Evolutionary conservation across 2,113 vertebrate genomes (phyloP).

Genomic region (Marmota flaviventris): DNA sequence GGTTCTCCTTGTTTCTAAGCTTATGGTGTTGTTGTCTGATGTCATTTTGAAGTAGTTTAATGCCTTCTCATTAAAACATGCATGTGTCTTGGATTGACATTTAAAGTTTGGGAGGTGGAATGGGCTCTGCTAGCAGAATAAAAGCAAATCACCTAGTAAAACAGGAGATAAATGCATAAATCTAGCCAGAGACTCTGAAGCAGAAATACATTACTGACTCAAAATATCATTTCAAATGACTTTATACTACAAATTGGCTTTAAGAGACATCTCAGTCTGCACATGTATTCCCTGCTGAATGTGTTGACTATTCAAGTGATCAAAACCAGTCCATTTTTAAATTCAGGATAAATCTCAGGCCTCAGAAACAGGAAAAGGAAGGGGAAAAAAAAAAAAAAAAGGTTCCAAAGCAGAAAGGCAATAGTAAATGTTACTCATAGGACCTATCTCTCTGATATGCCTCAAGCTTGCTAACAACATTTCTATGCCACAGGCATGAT

Average conservation of each 20-base stretch:
- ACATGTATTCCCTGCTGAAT: constrained; percentile 86
- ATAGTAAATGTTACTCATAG: constrained; percentile 84
- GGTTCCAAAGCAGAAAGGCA: constrained; percentile 83
- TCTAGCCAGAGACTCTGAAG: constrained; percentile 69
- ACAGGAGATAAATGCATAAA: constrained; percentile 49
- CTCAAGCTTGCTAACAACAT: constrained; percentile 85
- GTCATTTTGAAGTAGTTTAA: neutral
- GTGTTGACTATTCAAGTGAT: constrained; percentile 88
- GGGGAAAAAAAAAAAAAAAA: too few species aligned
- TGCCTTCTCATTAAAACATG: neutral
- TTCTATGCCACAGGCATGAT: constrained; percentile 81
- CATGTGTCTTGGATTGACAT: neutral
- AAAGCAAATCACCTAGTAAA: constrained; percentile 58
- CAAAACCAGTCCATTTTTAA: constrained; percentile 87
- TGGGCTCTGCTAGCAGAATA: neutral
- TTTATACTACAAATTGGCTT: constrained; percentile 86
- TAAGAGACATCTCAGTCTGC: constrained; percentile 85
- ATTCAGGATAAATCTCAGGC: constrained; percentile 86
- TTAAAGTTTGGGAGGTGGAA: neutral
- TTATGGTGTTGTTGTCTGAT: neutral
- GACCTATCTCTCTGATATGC: constrained; percentile 86
- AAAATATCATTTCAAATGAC: constrained; percentile 84
- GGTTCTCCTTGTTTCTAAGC: neutral
- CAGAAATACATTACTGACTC: constrained; percentile 71
- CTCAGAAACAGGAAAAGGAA: constrained; percentile 83